A percentile compares a stretch with the other conserved stretches of the same genome.
Evolutionary conservation across 92 coral and sea anemone species (phyloP).

Genomic region (Parazoanthus darwini): DNA sequence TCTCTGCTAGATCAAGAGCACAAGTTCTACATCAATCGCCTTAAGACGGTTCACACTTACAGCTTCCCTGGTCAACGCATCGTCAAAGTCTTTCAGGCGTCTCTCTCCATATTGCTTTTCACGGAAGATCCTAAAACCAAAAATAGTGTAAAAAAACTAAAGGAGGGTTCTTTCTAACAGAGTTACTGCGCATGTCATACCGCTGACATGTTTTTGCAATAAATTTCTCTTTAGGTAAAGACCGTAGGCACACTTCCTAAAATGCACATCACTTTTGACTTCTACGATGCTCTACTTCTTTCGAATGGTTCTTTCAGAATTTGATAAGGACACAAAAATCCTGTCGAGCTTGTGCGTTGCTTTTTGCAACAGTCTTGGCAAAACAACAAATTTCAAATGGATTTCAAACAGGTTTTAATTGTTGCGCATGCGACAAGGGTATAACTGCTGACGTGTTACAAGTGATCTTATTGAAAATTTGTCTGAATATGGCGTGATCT

Average conservation of each 20-base stretch:
- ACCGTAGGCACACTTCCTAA: not conserved
- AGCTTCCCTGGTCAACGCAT: conserved; percentile 93
- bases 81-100: conserved; percentile 94
- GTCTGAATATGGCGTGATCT: no score
- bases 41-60: conserved; percentile 54
- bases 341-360: no score
- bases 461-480: no score
- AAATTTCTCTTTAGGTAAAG: not conserved
- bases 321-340: no score
- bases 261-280: no score
- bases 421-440: no score
- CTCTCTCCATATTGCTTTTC: conserved; percentile 97
- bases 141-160: not conserved
- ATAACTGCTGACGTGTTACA: no score
- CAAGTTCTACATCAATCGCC: not conserved
- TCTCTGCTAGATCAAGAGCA: not conserved
- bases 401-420: no score
- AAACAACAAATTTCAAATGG: no score
- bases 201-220: not conserved
- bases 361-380: no score
- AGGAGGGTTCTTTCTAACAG: not conserved
- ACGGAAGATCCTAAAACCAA: conserved; percentile 74
- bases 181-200: not conserved
- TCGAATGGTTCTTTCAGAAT: no score
- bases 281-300: no score